phyloP scores from a whole-genome alignment of 2,113 vertebrate genomes.

The Myocastor coypus region DNA sequence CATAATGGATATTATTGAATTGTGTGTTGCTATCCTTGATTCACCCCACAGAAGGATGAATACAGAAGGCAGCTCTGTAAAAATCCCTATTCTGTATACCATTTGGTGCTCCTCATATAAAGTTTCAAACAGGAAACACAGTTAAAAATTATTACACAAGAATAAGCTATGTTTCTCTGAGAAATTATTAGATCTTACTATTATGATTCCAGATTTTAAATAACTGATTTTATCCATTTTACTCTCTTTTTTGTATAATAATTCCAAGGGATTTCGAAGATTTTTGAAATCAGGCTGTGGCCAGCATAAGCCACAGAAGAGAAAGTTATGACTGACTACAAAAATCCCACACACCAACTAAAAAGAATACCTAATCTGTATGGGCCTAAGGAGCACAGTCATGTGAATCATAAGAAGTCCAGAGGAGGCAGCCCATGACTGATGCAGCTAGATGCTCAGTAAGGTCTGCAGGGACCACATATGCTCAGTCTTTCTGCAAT shows the following conservation, averaged over 20 bases:
- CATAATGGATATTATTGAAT: not conserved
- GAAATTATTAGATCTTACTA: not conserved
- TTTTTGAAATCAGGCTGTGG: not conserved
- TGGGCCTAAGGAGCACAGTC: not conserved
- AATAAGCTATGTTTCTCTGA: not conserved
- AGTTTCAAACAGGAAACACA: not conserved
- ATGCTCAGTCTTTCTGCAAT: not conserved
- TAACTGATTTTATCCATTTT: not conserved
- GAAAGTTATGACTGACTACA: conserved; percentile 23
- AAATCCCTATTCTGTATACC: not conserved
- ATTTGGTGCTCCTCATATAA: not conserved
- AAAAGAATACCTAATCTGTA: not conserved
- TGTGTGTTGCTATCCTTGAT: not conserved
- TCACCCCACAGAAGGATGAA: not conserved
- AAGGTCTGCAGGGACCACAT: not conserved
- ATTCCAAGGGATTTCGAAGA: not conserved
- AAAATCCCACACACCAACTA: not conserved
- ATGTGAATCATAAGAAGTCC: not conserved
- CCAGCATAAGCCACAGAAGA: not conserved
- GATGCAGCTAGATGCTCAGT: not conserved
- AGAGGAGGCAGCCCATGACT: not conserved
- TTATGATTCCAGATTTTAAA: not conserved
- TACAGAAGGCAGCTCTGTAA: not conserved
- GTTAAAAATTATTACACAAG: conserved; percentile 28
- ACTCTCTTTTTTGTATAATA: not conserved